Evolutionary conservation across 1,140 invertebrate species (phyloP).

Genomic region (Matsumurasca onukii): DNA sequence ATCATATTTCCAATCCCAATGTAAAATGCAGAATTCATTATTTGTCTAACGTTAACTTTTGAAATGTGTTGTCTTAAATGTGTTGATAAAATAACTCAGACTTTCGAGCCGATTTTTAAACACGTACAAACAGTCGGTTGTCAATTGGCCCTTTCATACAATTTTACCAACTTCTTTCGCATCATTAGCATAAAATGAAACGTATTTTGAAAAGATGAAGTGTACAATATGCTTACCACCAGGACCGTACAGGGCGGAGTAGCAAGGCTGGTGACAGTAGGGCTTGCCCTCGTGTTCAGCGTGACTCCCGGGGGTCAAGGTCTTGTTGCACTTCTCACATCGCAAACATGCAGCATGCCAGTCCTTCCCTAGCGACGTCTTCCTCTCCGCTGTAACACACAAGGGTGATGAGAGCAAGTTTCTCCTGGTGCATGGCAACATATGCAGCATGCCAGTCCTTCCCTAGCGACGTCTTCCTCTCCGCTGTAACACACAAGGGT

Average conservation of each 20-base stretch:
- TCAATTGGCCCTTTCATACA: too few relatives aligned
- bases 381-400: constrained; percentile 67
- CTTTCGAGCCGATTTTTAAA: too few relatives aligned
- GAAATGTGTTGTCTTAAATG: too few relatives aligned
- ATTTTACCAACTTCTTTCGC: too few relatives aligned
- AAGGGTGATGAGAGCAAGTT: background rate
- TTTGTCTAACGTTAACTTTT: too few relatives aligned
- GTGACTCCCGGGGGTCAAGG: constrained; percentile 68
- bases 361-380: constrained; percentile 76
- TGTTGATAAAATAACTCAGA: too few relatives aligned
- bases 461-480: constrained; percentile 73
- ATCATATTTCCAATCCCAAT: too few relatives aligned
- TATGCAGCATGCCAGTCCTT: constrained; percentile 79
- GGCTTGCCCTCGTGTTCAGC: constrained; percentile 75
- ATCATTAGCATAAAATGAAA: too few relatives aligned
- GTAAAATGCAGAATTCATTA: too few relatives aligned
- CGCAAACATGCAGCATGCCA: constrained; percentile 73
- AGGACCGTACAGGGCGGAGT: constrained; percentile 70
- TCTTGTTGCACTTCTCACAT: constrained; percentile 80
- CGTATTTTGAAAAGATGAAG: too few relatives aligned
- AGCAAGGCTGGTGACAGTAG: constrained; percentile 76
- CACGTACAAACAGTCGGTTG: too few relatives aligned
- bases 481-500: constrained; percentile 68
- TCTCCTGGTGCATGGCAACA: too few relatives aligned
- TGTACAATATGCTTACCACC: constrained; percentile 52